These are phyloP conservation scores for Aldabrachelys gigantea DNA, from an alignment of 2,113 vertebrate genomes.

Conservation along the genomic window DNA sequence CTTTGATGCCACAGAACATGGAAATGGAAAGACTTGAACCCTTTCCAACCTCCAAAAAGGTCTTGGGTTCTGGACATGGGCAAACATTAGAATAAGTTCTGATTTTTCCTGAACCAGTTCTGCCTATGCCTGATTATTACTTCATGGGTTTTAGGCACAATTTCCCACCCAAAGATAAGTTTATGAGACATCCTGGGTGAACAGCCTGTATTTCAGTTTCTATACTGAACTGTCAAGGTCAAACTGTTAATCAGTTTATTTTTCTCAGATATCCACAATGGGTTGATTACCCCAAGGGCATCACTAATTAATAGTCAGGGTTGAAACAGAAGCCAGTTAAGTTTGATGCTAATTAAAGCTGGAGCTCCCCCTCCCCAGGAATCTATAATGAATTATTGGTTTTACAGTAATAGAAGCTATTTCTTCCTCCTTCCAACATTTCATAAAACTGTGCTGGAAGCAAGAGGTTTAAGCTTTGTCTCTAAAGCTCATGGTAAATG, in stretches of 20 bases:
- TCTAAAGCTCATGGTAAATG: background rate
- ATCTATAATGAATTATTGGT: background rate
- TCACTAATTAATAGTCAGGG: constrained; percentile 66
- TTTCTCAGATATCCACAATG: constrained; percentile 51
- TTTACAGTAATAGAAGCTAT: background rate
- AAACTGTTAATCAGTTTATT: constrained; percentile 70
- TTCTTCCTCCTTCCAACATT: background rate
- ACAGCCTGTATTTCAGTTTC: constrained; percentile 41
- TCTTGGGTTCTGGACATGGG: background rate
- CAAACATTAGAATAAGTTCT: background rate
- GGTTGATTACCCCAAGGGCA: constrained; percentile 64
- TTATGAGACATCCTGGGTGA: constrained; percentile 1
- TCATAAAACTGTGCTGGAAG: constrained; percentile 15
- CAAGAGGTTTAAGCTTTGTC: background rate
- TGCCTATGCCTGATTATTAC: background rate
- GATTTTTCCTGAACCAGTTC: constrained; percentile 8
- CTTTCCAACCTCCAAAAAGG: background rate
- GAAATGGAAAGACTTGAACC: background rate
- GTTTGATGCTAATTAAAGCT: constrained; percentile 60
- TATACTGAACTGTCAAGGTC: constrained; percentile 62
- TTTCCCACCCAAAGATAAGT: background rate
- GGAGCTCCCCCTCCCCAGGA: constrained; percentile 41
- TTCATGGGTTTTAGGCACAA: constrained; percentile 16
- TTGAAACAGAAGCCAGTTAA: constrained; percentile 55
- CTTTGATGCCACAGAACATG: background rate